These are phyloP conservation scores for Eubasilissa regina DNA, from an alignment of 1,140 invertebrate genomes.

Conservation along the genomic window DNA sequence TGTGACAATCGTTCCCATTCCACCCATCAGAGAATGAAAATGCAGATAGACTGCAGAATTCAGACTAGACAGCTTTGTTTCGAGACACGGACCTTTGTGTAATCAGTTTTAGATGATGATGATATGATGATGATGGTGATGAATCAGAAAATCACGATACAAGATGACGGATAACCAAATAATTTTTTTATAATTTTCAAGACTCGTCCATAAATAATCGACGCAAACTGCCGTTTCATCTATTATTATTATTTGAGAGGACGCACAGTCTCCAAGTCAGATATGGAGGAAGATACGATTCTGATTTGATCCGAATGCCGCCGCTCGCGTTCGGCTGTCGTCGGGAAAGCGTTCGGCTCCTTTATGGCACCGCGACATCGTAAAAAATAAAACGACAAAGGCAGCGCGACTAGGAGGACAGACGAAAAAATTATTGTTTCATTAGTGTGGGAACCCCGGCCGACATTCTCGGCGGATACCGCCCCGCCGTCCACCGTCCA, in stretches of 20 bases:
- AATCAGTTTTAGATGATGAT: too few species aligned
- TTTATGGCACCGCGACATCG: constrained; percentile 52
- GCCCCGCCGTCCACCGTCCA: background rate
- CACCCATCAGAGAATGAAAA: too few species aligned
- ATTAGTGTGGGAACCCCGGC: constrained; percentile 56
- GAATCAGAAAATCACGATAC: too few species aligned
- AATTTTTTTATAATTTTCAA: too few species aligned
- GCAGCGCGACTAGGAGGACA: constrained; percentile 36
- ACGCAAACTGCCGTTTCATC: constrained; percentile 22
- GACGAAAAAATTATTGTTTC: constrained; percentile 57
- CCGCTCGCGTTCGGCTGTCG: constrained; percentile 32
- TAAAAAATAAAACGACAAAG: constrained; percentile 56
- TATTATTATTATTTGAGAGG: constrained; percentile 19
- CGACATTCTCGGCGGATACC: constrained; percentile 16
- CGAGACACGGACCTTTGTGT: too few species aligned
- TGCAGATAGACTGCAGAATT: too few species aligned
- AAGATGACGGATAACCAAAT: too few species aligned
- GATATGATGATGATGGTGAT: too few species aligned
- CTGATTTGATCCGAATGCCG: constrained; percentile 41
- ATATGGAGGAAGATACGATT: constrained; percentile 13
- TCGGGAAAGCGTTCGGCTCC: constrained; percentile 42
- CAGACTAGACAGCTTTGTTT: too few species aligned
- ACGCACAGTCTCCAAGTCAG: background rate
- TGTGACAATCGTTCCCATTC: too few species aligned
- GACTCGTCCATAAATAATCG: background rate